A percentile compares a stretch with the other conserved stretches of the same genome.
Conservation (phyloP, 1,140 invertebrate genomes). For the Aphelinus atriplicis region DNA sequence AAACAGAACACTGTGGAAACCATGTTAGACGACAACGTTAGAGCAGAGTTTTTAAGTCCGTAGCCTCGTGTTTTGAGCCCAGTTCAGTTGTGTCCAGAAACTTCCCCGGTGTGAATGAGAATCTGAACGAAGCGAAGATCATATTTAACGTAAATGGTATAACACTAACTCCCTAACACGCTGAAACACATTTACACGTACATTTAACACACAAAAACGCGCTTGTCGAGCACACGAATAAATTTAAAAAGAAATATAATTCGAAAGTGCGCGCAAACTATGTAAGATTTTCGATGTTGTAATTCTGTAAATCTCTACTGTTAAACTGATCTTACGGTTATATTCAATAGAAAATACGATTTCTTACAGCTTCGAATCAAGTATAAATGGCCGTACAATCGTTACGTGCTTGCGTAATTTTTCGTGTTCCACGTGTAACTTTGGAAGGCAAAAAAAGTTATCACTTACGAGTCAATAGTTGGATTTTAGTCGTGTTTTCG, state of each 20-base stretch:
- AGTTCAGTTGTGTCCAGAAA: background rate
- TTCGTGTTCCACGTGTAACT: background rate
- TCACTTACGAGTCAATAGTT: slow-evolving; percentile 15
- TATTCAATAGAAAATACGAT: slow-evolving; percentile 28
- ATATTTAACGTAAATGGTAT: slow-evolving; percentile 23
- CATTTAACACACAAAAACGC: background rate
- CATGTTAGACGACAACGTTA: slow-evolving; percentile 23
- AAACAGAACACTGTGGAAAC: slow-evolving; percentile 14
- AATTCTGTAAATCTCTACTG: slow-evolving; percentile 36
- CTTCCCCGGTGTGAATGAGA: background rate
- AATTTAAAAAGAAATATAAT: slow-evolving; percentile 23
- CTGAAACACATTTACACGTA: slow-evolving; percentile 13
- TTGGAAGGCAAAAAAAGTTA: slow-evolving; percentile 4
- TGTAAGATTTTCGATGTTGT: slow-evolving; percentile 39
- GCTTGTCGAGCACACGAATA: slow-evolving; percentile 12
- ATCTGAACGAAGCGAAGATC: slow-evolving; percentile 22
- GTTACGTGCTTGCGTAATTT: slow-evolving; percentile 9
- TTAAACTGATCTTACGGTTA: slow-evolving; percentile 37
- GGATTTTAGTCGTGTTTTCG: slow-evolving; percentile 7
- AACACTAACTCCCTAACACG: slow-evolving; percentile 9
- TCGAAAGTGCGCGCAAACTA: slow-evolving; percentile 25
- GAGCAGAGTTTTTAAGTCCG: slow-evolving; percentile 4
- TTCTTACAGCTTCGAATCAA: slow-evolving; percentile 17
- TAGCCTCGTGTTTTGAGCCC: background rate
- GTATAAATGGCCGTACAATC: background rate